Evolutionary conservation across 2,888 invertebrate genomes (phyloP), one percentile per base, ranked within the genome.

Genomic region (Seira ritae): DNA sequence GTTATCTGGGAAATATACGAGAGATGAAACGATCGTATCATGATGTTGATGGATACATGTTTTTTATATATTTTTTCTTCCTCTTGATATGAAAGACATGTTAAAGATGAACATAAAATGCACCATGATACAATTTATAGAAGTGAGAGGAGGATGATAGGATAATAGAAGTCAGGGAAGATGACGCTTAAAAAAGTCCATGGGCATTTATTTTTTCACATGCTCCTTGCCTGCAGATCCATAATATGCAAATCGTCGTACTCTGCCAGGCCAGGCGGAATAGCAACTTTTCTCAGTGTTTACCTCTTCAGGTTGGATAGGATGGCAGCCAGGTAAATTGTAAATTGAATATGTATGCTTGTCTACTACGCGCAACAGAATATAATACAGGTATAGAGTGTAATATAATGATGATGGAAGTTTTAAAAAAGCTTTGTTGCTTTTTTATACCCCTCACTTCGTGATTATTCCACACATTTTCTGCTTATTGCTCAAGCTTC

Each of bases 291-390:
- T 31, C 67, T 68, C 60, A 73, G 66, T 72, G 50, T 50, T 50
- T 50, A 50, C 50, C 17, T 50, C 50, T 50, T 50, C 37, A 80
- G 62, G 42, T n/a, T n/a, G n/a, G n/a, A n/a, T n/a, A 69, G 80
- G 68, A 73, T 80, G 74, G 46, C 65, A 80, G 42, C 74, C 80
- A 75, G 75, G 71, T 70, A 66, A 80, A 81, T 75, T 81, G 75
- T 70, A 81, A 73, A 74, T 23, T 81, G 75, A 74, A 80, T 80
- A 69, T 23, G 75, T 37, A 46, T 22, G 19, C 19, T 17, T 19
- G 46, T 17, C 1, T 70, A 17, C 10, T 70, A 31, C 31, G 37
- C 50, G 50, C 17, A 50, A 50, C 12, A 50, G 50, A 50, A n/a
- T 50, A 50, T 50, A 50, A 50, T 50, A 50, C 50, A 50, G 6